Evolutionary conservation across 1,140 invertebrate genomes (phyloP), one percentile per base, ranked within the genome.

Genomic region (Dendrolimus punctatus): DNA sequence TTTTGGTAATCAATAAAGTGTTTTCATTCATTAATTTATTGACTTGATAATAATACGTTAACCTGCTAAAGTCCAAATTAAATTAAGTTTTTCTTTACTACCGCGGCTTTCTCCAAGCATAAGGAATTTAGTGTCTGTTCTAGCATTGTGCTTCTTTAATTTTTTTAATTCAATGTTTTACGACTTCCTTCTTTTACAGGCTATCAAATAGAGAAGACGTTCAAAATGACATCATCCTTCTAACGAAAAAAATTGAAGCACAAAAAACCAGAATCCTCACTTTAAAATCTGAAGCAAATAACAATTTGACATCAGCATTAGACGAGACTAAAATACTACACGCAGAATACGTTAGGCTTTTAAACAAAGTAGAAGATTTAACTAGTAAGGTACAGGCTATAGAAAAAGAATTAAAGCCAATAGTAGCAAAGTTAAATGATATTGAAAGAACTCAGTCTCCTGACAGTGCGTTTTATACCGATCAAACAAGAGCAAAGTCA

Each of bases 141-240:
- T 23, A 23, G 23, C 23, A 23, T 23, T 23, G 3, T 23, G 23
- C 23, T 23, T 23, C 23, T 23, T 23, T 23, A 23, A 23, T 23
- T 23, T 23, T 23, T 23, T 23, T 23, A 23, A 23, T 23, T 23
- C 23, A 23, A 23, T 23, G 23, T 2, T 3, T 23, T 23, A 41
- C 5, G 42, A 40, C 40, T 10, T 41, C 45, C 39, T 53, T 57
- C 37, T 55, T 46, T 61, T 50, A 55, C 84, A 93, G 89, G 76
- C 88, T 94, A 51, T 92, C 93, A n/a, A 91, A 91, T 8, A 89
- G 94, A 50, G 95, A 97, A 85, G 94, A 96, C 68, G 64, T 96
- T 5, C 93, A 95, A 73, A 91, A 93, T 62, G 93, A 93, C 76
- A 89, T 95, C 47, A 89, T 90, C 43, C 90, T 93, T 40, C 83